These are phyloP conservation scores for Otolemur garnettii DNA, from an alignment of 2,113 vertebrate genomes.

Conservation along the genomic window DNA sequence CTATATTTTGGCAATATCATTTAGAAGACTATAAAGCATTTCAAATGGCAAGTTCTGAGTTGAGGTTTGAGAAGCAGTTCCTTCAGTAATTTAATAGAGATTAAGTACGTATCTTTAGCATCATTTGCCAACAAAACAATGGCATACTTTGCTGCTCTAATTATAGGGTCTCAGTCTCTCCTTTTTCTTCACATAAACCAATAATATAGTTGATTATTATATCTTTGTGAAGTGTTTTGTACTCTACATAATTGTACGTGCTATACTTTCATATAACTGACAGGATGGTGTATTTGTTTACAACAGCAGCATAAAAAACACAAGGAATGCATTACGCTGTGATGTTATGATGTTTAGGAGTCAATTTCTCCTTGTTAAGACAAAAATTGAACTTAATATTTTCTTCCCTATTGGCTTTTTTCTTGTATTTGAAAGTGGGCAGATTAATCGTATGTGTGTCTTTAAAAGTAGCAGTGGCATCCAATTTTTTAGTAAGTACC, in stretches of 20 bases:
- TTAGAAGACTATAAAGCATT: neutral
- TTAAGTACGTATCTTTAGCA: neutral
- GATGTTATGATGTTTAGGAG: neutral
- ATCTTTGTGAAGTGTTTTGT: neutral
- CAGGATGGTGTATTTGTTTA: neutral
- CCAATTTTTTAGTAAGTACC: neutral
- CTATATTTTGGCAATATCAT: neutral
- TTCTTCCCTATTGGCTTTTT: neutral
- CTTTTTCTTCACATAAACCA: neutral
- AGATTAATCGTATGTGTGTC: neutral
- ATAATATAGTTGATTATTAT: neutral
- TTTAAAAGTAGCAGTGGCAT: conserved; percentile 13
- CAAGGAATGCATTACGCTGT: neutral
- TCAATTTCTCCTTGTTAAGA: neutral
- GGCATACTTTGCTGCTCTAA: neutral
- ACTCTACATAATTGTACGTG: neutral
- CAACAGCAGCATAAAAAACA: neutral
- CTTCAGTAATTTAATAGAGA: neutral
- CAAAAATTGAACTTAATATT: neutral
- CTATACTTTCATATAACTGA: neutral
- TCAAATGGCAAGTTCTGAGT: neutral
- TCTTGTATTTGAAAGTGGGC: neutral
- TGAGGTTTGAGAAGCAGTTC: neutral
- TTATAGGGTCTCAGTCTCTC: neutral
- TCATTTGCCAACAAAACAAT: neutral